phyloP scores from a whole-genome alignment of 2,888 invertebrate species.

The Spisula solida region DNA sequence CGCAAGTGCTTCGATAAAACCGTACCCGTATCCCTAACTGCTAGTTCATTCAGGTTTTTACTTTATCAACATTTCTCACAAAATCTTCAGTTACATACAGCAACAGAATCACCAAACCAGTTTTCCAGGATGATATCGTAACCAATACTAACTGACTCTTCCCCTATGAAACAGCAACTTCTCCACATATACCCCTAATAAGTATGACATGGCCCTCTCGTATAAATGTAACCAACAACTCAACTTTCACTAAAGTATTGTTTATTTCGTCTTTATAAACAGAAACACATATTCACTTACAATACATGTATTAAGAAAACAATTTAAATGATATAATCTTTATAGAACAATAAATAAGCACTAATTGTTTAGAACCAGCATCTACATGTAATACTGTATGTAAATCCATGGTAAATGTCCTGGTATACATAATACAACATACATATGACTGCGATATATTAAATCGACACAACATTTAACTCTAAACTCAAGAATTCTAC shows the following conservation, averaged over 20 bases:
- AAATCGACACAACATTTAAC: not conserved
- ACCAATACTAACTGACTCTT: no score
- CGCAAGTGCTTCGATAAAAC: no score
- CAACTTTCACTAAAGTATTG: not conserved
- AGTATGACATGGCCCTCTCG: no score
- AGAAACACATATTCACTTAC: constrained; percentile 12
- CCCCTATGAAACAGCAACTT: no score
- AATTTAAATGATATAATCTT: not conserved
- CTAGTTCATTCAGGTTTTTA: no score
- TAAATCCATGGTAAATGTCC: not conserved
- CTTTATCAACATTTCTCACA: no score
- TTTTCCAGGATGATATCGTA: no score
- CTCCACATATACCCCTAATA: no score
- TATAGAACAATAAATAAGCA: constrained; percentile 20
- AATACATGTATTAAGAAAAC: not conserved
- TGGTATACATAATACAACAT: not conserved
- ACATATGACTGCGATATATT: not conserved
- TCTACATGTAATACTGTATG: not conserved
- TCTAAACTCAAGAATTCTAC: not conserved
- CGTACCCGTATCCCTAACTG: no score
- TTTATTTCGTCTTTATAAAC: not conserved
- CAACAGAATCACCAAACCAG: no score
- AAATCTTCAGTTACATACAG: no score
- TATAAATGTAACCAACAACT: not conserved
- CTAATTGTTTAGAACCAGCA: not conserved